A percentile compares a stretch with the other conserved stretches of the same genome.
phyloP scores from a whole-genome alignment of 2,113 vertebrate genomes.

The Panthera leo region DNA sequence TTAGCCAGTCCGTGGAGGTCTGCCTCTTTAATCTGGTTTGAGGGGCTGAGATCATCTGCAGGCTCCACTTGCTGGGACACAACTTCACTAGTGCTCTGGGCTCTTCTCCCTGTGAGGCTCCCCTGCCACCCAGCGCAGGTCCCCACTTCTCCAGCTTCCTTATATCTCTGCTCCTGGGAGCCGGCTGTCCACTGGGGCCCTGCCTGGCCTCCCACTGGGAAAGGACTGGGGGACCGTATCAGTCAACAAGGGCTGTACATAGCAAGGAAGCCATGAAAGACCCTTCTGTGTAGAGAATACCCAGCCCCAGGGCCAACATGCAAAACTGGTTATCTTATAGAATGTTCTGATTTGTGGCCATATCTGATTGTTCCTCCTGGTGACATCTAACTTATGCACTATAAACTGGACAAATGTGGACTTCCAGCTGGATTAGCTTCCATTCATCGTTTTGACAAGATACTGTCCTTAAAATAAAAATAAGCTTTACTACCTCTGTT shows the following conservation, averaged over 20 bases:
- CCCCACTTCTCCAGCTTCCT: not conserved
- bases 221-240: rapidly evolving
- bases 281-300: not conserved
- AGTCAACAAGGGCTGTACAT: too few species aligned
- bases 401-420: not conserved
- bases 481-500: not conserved
- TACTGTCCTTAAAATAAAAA: not conserved
- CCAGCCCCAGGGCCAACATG: not conserved
- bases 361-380: not conserved
- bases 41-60: not conserved
- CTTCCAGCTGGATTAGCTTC: not conserved
- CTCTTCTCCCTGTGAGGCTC: not conserved
- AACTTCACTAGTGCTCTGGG: not conserved
- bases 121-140: not conserved
- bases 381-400: not conserved
- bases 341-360: not conserved
- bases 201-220: not conserved
- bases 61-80: not conserved
- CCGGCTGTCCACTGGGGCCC: not conserved
- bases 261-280: not conserved
- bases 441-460: not conserved
- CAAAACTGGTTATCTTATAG: not conserved
- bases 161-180: not conserved
- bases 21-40: not conserved
- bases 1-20: not conserved